These are phyloP conservation scores for Atractosteus spatula DNA, from an alignment of 2,113 vertebrate genomes.

Conservation along the genomic window DNA sequence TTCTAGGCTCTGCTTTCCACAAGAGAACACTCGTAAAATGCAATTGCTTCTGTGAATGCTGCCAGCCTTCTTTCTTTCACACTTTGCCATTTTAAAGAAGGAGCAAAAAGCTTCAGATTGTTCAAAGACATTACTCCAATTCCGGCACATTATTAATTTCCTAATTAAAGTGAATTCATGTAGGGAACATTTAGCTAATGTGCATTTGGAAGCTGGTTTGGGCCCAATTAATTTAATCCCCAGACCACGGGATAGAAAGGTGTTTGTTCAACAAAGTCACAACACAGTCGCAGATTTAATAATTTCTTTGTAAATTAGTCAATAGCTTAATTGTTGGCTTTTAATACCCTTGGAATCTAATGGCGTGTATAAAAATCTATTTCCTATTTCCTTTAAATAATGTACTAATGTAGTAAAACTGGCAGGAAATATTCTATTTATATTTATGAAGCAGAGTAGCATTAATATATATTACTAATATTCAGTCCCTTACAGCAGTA, in stretches of 20 bases:
- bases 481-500: not conserved
- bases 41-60: too few species aligned
- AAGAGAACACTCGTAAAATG: too few species aligned
- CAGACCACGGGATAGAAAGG: not conserved
- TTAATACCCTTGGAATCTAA: not conserved
- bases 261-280: conserved; percentile 4
- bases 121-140: not conserved
- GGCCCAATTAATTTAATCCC: not conserved
- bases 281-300: not conserved
- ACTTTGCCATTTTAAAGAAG: too few species aligned
- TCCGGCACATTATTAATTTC: not conserved
- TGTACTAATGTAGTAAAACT: not conserved
- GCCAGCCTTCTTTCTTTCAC: too few species aligned
- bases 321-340: conserved; percentile 15
- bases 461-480: not conserved
- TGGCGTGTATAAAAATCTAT: conserved; percentile 7
- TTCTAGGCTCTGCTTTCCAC: too few species aligned
- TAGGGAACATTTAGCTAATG: not conserved
- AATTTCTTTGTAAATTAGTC: conserved; percentile 12
- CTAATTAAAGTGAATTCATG: conserved; percentile 2
- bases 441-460: not conserved
- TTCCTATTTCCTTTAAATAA: conserved; percentile 9
- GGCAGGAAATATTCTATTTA: conserved; percentile 2
- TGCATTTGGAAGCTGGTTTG: not conserved
- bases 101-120: too few species aligned